A percentile compares a stretch with the other conserved stretches of the same genome.
Conservation (phyloP, 2,113 vertebrate species). For the Phaethon lepturus region DNA sequence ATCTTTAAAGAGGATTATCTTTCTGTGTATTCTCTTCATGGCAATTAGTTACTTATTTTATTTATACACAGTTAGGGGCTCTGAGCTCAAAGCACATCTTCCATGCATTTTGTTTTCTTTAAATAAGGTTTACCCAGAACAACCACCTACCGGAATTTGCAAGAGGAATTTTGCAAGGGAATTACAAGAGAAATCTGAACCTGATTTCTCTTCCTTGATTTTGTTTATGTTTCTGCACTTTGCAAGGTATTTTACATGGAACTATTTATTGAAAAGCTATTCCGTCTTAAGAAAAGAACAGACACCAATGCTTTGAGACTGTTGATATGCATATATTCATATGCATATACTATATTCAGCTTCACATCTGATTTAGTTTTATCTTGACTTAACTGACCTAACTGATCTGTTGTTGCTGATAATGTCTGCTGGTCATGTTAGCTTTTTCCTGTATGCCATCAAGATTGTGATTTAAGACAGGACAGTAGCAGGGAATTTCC, state of each 20-base stretch:
- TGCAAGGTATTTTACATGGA: not conserved
- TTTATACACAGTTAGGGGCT: not conserved
- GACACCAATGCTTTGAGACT: not conserved
- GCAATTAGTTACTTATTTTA: not conserved
- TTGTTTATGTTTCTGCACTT: not conserved
- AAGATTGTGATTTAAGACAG: not conserved
- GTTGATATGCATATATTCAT: not conserved
- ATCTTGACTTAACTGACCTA: not conserved
- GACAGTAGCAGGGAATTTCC: not conserved
- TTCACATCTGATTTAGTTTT: not conserved
- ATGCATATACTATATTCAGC: too few species aligned
- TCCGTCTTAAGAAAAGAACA: not conserved
- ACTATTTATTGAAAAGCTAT: not conserved
- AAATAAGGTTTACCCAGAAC: not conserved
- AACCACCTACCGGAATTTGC: not conserved
- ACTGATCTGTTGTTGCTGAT: not conserved
- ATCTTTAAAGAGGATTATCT: slow-evolving; percentile 22
- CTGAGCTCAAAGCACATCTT: not conserved
- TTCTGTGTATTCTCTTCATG: not conserved
- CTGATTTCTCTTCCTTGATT: not conserved
- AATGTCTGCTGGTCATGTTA: not conserved
- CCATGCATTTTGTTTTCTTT: not conserved
- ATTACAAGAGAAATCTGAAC: not conserved
- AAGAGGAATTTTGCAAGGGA: not conserved
- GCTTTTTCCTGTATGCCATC: not conserved